Base-by-base conservation (phyloP, 2,888 invertebrate species). In the Lasioglossum oenotherae region DNA sequence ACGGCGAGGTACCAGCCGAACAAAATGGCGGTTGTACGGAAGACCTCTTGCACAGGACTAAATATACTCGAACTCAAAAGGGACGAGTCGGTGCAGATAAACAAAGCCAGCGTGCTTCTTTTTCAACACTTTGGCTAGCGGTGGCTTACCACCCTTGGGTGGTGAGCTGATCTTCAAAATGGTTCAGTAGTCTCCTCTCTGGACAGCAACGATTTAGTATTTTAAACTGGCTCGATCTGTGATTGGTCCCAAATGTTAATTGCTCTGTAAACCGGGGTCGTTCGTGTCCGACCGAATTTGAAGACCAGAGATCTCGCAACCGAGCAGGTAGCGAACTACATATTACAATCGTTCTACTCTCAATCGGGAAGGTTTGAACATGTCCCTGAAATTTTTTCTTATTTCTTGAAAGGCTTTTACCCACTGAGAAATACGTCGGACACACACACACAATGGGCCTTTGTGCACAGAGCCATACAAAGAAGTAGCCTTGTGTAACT, bases 1-100 rank as follows among this genome's bases (percentile, higher is more conserved):
- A 87, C 83, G 31, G 85, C 67, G 80, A 87, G 82, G 76, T 87
- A 83, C 49, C 73, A 44, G 60, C 44, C 78, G 72, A 79, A 84
- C 84, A 85, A 87, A 72, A 89, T 87, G 88, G 78, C 82, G 79
- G 81, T 38, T n/a, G 74, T n/a, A 49, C 74, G 85, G 46, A 80
- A 80, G 85, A 53, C 67, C 78, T n/a, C 64, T 64, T 31, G 64
- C 64, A 16, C 64, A 31, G 6, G 27, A 31, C 64, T 53, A 53
- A 53, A 53, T 64, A 64, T 64, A 64, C 64, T 16, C 31, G 31
- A 23, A 31, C 31, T 31, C 6, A 16, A 64, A 64, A 64, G 53
- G 23, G 23, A 10, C 53, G 60, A 31, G 64, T 31, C 31, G 27
- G 31, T 31, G 64, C 27, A n/a, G 64, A 31, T 64, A 64, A 64